A percentile compares a stretch with the other conserved stretches of the same genome.
Evolutionary conservation across 2,888 invertebrate genomes (phyloP).

Genomic region (Polyommatus iphigenia): DNA sequence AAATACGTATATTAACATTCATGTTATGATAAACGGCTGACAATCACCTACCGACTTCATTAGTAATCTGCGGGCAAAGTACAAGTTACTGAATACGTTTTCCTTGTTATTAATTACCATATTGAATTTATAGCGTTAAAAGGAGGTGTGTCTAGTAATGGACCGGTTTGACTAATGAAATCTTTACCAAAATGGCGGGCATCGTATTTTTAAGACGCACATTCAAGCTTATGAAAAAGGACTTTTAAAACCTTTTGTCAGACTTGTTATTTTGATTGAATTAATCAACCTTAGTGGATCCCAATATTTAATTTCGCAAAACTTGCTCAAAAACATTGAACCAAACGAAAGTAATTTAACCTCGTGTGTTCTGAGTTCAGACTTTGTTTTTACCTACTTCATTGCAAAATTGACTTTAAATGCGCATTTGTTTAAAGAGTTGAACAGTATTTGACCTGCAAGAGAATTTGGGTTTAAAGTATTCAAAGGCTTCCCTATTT

Average conservation of each 20-base stretch:
- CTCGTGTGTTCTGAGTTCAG: background rate
- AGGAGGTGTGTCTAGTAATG: slow-evolving; percentile 25
- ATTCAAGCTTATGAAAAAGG: background rate
- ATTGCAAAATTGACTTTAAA: background rate
- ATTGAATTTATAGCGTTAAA: background rate
- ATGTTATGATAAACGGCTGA: background rate
- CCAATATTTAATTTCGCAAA: background rate
- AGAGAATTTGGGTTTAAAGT: background rate
- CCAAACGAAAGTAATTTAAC: slow-evolving; percentile 6
- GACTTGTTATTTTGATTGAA: background rate
- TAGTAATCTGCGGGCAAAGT: slow-evolving; percentile 25
- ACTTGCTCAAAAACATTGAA: background rate
- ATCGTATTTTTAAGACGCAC: background rate
- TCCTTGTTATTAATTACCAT: slow-evolving; percentile 21
- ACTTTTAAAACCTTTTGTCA: background rate
- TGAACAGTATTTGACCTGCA: background rate
- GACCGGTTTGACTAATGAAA: slow-evolving; percentile 2
- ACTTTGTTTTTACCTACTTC: background rate
- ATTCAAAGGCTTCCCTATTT: background rate
- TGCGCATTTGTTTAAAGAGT: background rate
- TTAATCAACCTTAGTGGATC: background rate
- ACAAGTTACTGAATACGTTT: slow-evolving; percentile 22
- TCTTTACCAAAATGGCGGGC: slow-evolving; percentile 18
- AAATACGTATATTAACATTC: background rate
- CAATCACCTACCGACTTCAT: slow-evolving; percentile 3